Evolutionary conservation across 2,113 vertebrate genomes (phyloP).

Genomic region (Ailurus styani): DNA sequence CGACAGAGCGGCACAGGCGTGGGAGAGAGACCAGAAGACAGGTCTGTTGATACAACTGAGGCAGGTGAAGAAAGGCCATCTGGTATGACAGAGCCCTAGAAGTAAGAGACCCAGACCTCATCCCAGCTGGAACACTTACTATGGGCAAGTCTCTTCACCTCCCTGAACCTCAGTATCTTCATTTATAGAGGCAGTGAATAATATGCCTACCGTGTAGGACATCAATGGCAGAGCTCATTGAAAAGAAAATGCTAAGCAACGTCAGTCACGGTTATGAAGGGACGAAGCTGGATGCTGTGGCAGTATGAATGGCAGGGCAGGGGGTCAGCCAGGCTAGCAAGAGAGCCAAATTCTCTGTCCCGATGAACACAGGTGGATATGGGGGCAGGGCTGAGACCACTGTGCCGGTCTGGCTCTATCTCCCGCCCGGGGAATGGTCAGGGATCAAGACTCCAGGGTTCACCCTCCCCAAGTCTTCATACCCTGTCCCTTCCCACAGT

Average conservation of each 20-base stretch:
- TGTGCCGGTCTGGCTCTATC: neutral
- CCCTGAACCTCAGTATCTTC: neutral
- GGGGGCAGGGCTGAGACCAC: neutral
- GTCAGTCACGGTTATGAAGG: neutral
- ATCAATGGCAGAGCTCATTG: neutral
- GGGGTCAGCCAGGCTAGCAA: too few relatives aligned
- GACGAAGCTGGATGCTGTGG: neutral
- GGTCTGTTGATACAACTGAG: neutral
- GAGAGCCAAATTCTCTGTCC: neutral
- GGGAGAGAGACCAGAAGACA: neutral
- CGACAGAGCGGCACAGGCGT: neutral
- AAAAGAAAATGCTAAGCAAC: neutral
- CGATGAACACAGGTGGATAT: rapidly evolving
- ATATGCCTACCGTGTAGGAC: neutral
- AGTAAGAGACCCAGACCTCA: neutral
- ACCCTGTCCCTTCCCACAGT: neutral
- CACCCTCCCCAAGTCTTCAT: neutral
- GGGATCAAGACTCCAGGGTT: neutral
- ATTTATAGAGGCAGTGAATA: neutral
- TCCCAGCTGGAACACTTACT: neutral
- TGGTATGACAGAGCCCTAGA: neutral
- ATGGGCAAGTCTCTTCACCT: neutral
- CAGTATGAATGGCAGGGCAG: rapidly evolving
- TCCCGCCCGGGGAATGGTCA: neutral
- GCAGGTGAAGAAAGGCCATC: neutral